phyloP scores from a whole-genome alignment of 1,140 invertebrate species.

The Neuroterus valhalla region DNA sequence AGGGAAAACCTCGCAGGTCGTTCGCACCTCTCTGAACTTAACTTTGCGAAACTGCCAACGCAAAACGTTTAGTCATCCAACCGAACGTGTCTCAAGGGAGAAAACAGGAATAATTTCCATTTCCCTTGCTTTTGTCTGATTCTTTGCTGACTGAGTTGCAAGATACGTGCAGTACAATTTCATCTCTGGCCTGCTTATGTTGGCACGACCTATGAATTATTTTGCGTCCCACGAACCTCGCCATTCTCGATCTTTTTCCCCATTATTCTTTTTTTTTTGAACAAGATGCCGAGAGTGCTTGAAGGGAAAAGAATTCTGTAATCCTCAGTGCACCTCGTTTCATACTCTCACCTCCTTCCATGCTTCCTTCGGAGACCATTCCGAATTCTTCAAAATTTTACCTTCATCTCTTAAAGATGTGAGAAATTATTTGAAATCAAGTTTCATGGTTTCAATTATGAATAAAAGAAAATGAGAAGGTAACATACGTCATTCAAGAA shows the following conservation, averaged over 20 bases:
- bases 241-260: not conserved
- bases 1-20: not conserved
- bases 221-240: slow-evolving; percentile 30
- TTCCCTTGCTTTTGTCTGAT: not conserved
- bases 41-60: slow-evolving; percentile 12
- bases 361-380: not conserved
- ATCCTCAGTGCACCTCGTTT: not conserved
- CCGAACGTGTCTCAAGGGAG: slow-evolving; percentile 14
- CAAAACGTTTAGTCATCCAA: slow-evolving; percentile 16
- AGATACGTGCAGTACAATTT: not conserved
- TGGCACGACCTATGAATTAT: slow-evolving; percentile 37
- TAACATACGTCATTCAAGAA: too few relatives aligned
- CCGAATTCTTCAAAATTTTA: too few relatives aligned
- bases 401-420: too few relatives aligned
- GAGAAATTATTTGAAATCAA: too few relatives aligned
- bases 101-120: not conserved
- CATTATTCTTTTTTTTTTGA: slow-evolving; percentile 14
- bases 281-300: not conserved
- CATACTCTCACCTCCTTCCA: not conserved
- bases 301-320: not conserved
- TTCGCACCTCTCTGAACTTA: slow-evolving; percentile 23
- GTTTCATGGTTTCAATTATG: too few relatives aligned
- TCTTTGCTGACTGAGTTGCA: not conserved
- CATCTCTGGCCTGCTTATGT: slow-evolving; percentile 28
- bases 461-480: too few relatives aligned